Base-by-base conservation (phyloP, 2,113 vertebrate species). In the Hyla sarda region DNA sequence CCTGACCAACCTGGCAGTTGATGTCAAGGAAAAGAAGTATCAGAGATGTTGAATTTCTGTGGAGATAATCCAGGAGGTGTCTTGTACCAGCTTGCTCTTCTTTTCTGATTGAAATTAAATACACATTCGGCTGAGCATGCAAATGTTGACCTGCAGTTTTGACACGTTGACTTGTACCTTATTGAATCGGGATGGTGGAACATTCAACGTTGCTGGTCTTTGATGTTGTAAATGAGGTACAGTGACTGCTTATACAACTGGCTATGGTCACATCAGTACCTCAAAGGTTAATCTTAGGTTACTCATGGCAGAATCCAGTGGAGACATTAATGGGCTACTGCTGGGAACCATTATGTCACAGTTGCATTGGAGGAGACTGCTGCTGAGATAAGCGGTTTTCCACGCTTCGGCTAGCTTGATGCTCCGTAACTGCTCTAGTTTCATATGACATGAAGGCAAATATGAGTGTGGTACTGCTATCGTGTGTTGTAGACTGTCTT, bases 201-300 rank as follows among this genome's bases (percentile, higher is more conserved):
- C 25, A 60, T 25, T 1, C 1, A 5, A 19, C 50, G 13, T 71
- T 5, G 23, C 14, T 17, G 32, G 17, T 72, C 11, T 8, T 23
- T 21, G 23, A 8, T 17, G 7, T 25, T 74, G 34, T 45, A 23
- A 16, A 7, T 28, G 4, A 50, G 10, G 47, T 25, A 30, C 48
- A 30, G 1, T 28, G n/a, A 21, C 1, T 2, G 48, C 28, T 77
- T 12, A 75, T 3, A 52, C 74, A 50, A 17, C 13, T 52, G 47
- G 47, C 1, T 32, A 47, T 45, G 56, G 77, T 62, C 77, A 80
- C n/a, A 8, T 21, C 34, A 60, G 54, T 28, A 82, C 41, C 2
- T n/a, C 19, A 23, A 58, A 47, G 79, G 79, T 82, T 82, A 67
- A 82, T 82, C 25, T 37, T 47, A 16, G 41, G 79, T 82, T 60